Percentiles rank a stretch among this genome's conserved stretches.
Evolutionary conservation across 1,140 invertebrate species (phyloP).

Genomic region (Drosophila tristis): DNA sequence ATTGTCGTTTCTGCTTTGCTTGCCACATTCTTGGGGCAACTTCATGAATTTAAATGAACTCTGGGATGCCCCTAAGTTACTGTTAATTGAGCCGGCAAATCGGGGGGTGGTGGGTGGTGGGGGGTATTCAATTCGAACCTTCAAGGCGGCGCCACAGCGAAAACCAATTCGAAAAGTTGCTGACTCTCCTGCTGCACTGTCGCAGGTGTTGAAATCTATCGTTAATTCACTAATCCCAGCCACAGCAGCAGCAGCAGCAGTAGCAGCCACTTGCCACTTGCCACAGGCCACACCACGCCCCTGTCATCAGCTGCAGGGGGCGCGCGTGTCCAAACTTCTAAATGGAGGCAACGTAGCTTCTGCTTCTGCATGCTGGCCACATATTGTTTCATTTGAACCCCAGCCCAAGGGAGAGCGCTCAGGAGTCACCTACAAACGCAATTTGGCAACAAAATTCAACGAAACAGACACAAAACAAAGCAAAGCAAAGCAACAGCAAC

Average conservation of each 20-base stretch:
- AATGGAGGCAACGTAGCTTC: conserved; percentile 9
- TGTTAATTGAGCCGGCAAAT: conserved; percentile 74
- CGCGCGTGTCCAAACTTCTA: conserved; percentile 44
- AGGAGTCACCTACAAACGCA: conserved; percentile 76
- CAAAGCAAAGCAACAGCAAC: conserved; percentile 17
- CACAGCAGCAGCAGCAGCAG: background rate
- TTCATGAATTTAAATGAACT: conserved; percentile 68
- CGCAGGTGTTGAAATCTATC: conserved; percentile 47
- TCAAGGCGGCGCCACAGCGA: conserved; percentile 25
- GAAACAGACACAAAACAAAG: conserved; percentile 53
- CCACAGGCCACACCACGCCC: conserved; percentile 19
- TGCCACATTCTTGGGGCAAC: conserved; percentile 18
- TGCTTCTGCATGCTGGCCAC: conserved; percentile 32
- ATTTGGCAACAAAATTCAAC: conserved; percentile 75
- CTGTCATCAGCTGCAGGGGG: conserved; percentile 52
- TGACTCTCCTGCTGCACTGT: conserved; percentile 20
- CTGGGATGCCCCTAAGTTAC: conserved; percentile 52
- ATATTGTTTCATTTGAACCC: conserved; percentile 67
- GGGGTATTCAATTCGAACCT: conserved; percentile 61
- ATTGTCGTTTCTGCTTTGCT: conserved; percentile 28
- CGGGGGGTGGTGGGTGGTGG: background rate
- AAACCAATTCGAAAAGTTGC: conserved; percentile 41
- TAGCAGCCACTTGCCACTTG: conserved; percentile 9
- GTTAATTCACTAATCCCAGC: conserved; percentile 47
- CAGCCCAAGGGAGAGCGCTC: conserved; percentile 31